Percentiles rank a stretch among this genome's conserved stretches.
phyloP scores from a whole-genome alignment of 2,113 vertebrate genomes.

The Lonchura striata region DNA sequence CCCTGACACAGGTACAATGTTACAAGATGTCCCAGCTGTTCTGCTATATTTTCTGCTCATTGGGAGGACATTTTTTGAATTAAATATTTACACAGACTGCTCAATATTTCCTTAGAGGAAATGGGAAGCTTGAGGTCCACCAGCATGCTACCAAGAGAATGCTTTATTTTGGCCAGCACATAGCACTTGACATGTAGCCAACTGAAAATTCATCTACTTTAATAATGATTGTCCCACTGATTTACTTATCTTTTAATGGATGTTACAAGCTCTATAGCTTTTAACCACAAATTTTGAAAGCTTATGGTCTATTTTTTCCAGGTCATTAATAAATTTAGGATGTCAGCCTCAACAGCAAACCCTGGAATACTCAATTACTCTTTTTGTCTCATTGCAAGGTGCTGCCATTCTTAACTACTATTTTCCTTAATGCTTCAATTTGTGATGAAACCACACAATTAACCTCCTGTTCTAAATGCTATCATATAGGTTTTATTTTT shows the following conservation, averaged over 20 bases:
- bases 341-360: not conserved
- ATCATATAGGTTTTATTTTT: not conserved
- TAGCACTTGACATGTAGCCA: not conserved
- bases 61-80: not conserved
- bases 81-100: not conserved
- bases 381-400: not conserved
- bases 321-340: not conserved
- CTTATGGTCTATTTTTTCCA: slow-evolving; percentile 2
- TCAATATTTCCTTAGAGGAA: not conserved
- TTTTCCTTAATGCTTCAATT: not conserved
- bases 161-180: not conserved
- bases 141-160: not conserved
- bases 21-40: not conserved
- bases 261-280: slow-evolving; percentile 15
- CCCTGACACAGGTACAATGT: not conserved
- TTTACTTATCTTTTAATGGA: not conserved
- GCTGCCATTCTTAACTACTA: not conserved
- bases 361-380: not conserved
- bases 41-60: not conserved
- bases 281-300: slow-evolving; percentile 29
- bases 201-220: not conserved
- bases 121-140: not conserved
- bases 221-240: not conserved
- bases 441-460: not conserved
- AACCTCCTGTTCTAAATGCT: not conserved